Evolutionary conservation across 2,797 vertebrate species (phyloP).

Genomic region (Buceros bicornis): DNA sequence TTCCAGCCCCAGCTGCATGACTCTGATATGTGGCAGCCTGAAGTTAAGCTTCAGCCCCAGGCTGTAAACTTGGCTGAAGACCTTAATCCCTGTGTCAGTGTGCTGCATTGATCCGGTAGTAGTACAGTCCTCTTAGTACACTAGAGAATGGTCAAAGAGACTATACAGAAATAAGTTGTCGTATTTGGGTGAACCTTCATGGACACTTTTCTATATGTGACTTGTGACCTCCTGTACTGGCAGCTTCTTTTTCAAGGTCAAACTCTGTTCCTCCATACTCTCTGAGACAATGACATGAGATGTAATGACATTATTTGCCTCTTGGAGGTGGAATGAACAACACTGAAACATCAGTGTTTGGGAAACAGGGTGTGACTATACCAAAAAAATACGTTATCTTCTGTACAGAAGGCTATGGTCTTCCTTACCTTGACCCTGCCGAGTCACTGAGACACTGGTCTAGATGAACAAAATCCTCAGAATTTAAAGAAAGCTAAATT

Average conservation of each 20-base stretch:
- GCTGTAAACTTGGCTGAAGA: background rate
- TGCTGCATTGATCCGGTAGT: background rate
- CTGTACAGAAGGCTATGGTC: background rate
- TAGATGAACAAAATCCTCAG: background rate
- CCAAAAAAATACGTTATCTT: background rate
- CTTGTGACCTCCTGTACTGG: background rate
- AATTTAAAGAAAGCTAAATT: background rate
- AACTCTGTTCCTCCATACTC: background rate
- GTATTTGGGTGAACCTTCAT: background rate
- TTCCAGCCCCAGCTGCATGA: background rate
- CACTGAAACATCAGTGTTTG: background rate
- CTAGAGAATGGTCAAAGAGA: background rate
- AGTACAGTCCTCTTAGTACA: background rate
- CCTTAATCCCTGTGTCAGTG: background rate
- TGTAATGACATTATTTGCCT: background rate
- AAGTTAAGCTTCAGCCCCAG: background rate
- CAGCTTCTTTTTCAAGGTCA: background rate
- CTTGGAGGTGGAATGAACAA: background rate
- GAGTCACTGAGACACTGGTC: background rate
- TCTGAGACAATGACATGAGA: background rate
- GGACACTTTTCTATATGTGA: accelerated
- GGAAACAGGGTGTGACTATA: background rate
- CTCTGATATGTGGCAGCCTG: background rate
- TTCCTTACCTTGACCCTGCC: background rate
- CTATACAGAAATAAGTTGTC: background rate